phyloP scores from a whole-genome alignment of 2,888 invertebrate genomes.

The Drosophila picticornis region DNA sequence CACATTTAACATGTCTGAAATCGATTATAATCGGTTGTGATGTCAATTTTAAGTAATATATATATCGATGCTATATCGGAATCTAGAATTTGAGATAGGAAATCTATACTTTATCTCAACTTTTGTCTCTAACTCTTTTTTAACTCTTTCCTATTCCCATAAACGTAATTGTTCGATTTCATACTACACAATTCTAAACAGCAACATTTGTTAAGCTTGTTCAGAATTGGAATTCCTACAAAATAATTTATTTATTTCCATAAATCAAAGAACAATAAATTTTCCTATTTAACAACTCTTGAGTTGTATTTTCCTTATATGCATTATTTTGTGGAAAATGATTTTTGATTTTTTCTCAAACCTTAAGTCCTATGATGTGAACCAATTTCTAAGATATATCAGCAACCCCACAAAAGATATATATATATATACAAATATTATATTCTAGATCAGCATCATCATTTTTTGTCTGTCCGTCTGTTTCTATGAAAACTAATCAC shows the following conservation, averaged over 20 bases:
- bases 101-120: not conserved
- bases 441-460: not conserved
- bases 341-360: not conserved
- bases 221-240: not conserved
- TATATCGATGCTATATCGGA: conserved; percentile 1
- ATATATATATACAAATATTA: too few species aligned
- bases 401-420: not conserved
- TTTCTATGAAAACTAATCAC: not conserved
- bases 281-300: not conserved
- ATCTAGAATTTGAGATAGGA: not conserved
- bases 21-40: not conserved
- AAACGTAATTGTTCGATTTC: not conserved
- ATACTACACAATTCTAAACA: not conserved
- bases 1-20: not conserved
- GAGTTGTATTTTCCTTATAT: not conserved
- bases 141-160: not conserved
- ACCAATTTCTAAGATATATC: not conserved
- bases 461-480: not conserved
- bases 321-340: not conserved
- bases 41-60: not conserved
- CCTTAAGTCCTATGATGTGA: not conserved
- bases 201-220: not conserved
- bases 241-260: not conserved
- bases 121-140: not conserved
- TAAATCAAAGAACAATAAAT: not conserved